Evolutionary conservation across 2,888 invertebrate species (phyloP).

Genomic region (Bibio marci): DNA sequence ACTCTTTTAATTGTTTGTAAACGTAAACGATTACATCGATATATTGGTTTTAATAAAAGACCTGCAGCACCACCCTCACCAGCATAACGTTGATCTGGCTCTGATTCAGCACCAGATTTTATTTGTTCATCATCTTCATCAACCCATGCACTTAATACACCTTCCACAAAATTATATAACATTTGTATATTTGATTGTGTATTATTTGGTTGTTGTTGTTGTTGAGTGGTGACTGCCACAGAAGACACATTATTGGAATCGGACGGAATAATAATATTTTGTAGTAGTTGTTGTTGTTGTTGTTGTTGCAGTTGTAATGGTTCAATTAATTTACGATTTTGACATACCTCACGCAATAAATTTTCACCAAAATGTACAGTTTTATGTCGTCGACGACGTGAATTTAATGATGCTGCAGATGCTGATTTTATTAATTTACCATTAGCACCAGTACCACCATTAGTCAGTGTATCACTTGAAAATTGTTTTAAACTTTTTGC

Average conservation of each 20-base stretch:
- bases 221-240: background rate
- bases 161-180: slow-evolving; percentile 65
- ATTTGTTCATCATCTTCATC: slow-evolving; percentile 53
- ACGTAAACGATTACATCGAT: slow-evolving; percentile 40
- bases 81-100: slow-evolving; percentile 50
- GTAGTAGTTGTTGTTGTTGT: slow-evolving; percentile 26
- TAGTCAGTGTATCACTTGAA: slow-evolving; percentile 13
- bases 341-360: slow-evolving; percentile 53
- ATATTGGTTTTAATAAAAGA: slow-evolving; percentile 23
- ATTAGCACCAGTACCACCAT: too few species aligned
- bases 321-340: slow-evolving; percentile 42
- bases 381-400: slow-evolving; percentile 55
- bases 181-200: slow-evolving; percentile 60
- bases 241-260: background rate
- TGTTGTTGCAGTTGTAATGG: slow-evolving; percentile 22
- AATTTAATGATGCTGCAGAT: slow-evolving; percentile 43
- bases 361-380: slow-evolving; percentile 66
- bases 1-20: slow-evolving; percentile 50
- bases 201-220: slow-evolving; percentile 20
- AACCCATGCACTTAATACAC: slow-evolving; percentile 63
- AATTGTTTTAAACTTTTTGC: slow-evolving; percentile 10
- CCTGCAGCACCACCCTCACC: slow-evolving; percentile 44
- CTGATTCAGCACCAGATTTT: slow-evolving; percentile 55
- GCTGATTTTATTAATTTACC: slow-evolving; percentile 31
- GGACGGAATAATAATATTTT: too few species aligned